Evolutionary conservation across 2,797 vertebrate genomes (phyloP), one percentile per base, ranked within the genome.

Genomic region (Dromococcyx pavoninus): DNA sequence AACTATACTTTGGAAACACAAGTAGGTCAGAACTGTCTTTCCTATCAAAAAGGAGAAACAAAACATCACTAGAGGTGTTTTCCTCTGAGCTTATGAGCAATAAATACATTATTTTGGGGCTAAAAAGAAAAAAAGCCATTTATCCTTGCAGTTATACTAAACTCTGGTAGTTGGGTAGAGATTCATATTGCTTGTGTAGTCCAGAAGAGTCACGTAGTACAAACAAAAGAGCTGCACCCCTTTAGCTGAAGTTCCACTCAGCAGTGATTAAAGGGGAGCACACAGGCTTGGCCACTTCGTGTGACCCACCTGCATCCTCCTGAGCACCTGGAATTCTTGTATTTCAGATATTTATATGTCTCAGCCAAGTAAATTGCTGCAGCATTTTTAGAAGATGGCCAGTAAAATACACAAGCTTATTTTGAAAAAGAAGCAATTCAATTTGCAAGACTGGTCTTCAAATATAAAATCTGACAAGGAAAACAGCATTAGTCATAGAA

Each of bases 181-280:
- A 60, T 28, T 13, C 17, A 4, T 17, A 0, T 2, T 15, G 13
- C 2, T 27, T 24, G 7, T 4, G 2, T 1, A 57, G 41, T 41
- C 28, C n/a, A 24, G 56, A 39, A 23, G 32, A 50, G 44, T 32
- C 8, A 12, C 0, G 4, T 0, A n/a, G 21, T 35, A 48, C 10
- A 17, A 58, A 33, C 1, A 4, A 3, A n/a, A n/a, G n/a, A 51
- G 33, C 44, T n/a, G 74, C 0, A 7, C 73, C 56, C 54, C 62
- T 62, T 17, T 18, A n/a, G 37, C 67, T 4, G 0, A 24, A 37
- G 58, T 37, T 51, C 37, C n/a, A 27, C 53, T 19, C 12, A 14
- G 39, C 50, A 27, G 57, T 1, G 22, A 44, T 10, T 53, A 19
- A 37, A 37, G 24, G 30, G 41, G 39, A 84, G 17, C 2, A 0